Base-by-base conservation (phyloP, 2,797 vertebrate genomes). In the Amphiprion clarkii region DNA sequence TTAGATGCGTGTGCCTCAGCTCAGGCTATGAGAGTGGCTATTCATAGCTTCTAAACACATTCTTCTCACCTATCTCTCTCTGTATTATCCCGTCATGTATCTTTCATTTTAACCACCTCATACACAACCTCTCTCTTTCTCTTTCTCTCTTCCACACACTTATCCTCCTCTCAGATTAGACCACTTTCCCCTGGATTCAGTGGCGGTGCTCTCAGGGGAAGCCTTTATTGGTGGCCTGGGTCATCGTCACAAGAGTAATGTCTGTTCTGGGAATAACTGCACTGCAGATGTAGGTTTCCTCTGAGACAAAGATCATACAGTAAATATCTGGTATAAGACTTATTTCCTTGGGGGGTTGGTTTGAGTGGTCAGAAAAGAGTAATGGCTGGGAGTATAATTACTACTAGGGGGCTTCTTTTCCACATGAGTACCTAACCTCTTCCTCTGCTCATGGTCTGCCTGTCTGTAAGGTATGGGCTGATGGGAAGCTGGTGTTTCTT, bases 321-420 rank as follows among this genome's bases (percentile, higher is more conserved):
- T 88, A 87, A 90, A 83, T 88, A 84, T 84, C 39, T 82, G 67
- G 12, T 54, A 63, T 54, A 72, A 57, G 64, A 53, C 74, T 89
- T 80, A 79, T 84, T 89, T 83, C 81, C 78, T 87, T 69, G 0
- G 79, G 78, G 66, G 66, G 8, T 74, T 46, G 40, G 39, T 80
- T 73, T 44, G 1, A 76, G 21, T 65, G 84, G 83, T 84, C 83
- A 84, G 65, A 80, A 66, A 91, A 85, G 85, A 93, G 39, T 85
- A 88, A 92, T 88, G 70, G 68, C 68, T 39, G 31, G 54, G 16
- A 81, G 65, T 19, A 25, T 89, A 90, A 91, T 92, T 90, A 85
- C 78, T 76, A 83, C 89, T 80, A 39, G 54, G 82, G 88, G 79
- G 87, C 53, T 84, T 59, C 83, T 88, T 87, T 76, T 88, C 72